phyloP scores from a whole-genome alignment of 2,888 invertebrate species.

The Trichogramma evanescens region DNA sequence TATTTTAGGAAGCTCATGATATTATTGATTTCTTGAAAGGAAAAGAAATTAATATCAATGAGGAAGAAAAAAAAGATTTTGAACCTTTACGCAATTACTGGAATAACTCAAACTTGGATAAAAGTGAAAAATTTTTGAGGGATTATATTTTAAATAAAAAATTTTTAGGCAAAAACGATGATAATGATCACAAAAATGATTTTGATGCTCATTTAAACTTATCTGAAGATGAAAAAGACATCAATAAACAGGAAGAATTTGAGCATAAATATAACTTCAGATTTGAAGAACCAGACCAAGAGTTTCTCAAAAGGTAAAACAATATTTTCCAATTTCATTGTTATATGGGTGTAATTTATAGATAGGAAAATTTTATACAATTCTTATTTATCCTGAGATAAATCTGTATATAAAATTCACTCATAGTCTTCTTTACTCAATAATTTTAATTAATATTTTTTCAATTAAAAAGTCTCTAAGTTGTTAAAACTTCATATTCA shows the following conservation, averaged over 20 bases:
- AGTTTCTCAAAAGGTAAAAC: constrained; percentile 58
- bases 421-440: not conserved
- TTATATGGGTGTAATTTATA: not conserved
- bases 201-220: constrained; percentile 53
- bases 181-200: constrained; percentile 28
- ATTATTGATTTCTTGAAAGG: constrained; percentile 79
- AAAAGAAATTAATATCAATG: constrained; percentile 56
- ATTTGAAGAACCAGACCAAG: constrained; percentile 92
- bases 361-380: not conserved
- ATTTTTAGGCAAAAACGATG: constrained; percentile 43
- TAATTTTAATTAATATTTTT: no score
- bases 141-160: constrained; percentile 88
- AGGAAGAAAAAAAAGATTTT: constrained; percentile 56
- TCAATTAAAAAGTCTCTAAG: no score
- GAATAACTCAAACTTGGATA: constrained; percentile 73
- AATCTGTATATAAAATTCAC: not conserved
- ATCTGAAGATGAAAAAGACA: constrained; percentile 71
- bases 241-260: constrained; percentile 81
- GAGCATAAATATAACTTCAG: constrained; percentile 94
- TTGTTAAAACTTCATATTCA: no score
- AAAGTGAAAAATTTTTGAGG: constrained; percentile 80
- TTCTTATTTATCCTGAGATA: not conserved
- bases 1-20: constrained; percentile 49
- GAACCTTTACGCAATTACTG: constrained; percentile 76
- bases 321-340: not conserved